Conservation (phyloP, 2,888 invertebrate species). For the Agrochola lota region DNA sequence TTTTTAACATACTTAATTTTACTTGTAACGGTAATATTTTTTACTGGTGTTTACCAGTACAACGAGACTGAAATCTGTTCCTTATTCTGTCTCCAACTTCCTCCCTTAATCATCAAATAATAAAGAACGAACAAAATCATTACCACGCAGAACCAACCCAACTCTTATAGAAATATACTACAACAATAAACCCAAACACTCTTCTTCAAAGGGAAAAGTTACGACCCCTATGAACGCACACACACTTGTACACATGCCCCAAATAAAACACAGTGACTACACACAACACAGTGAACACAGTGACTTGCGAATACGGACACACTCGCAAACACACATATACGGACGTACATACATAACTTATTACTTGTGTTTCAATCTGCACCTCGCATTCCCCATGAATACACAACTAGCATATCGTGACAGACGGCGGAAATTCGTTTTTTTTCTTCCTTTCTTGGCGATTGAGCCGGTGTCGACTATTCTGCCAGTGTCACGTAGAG, state of each 20-base stretch:
- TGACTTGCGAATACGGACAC: conserved; percentile 50
- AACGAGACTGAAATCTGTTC: neutral
- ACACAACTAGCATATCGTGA: conserved; percentile 17
- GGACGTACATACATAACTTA: conserved; percentile 36
- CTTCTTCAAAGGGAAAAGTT: conserved; percentile 47
- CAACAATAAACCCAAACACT: conserved; percentile 41
- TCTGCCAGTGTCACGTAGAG: no score
- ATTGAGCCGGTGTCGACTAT: no score
- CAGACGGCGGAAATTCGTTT: neutral
- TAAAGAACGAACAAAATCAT: conserved; percentile 10
- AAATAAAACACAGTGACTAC: conserved; percentile 58
- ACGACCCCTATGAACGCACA: conserved; percentile 40
- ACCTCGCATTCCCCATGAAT: conserved; percentile 16
- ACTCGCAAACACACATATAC: conserved; percentile 23
- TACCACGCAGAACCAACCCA: conserved; percentile 23
- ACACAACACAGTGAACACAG: no score
- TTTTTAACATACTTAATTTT: neutral
- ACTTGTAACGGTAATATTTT: neutral
- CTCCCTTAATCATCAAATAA: neutral
- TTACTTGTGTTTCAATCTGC: conserved; percentile 39
- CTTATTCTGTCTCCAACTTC: no score
- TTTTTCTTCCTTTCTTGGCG: no score
- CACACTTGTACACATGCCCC: conserved; percentile 52
- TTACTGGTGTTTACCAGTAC: neutral
- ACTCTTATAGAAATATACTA: conserved; percentile 32